Percentiles rank a stretch among this genome's conserved stretches.
phyloP scores from a whole-genome alignment of 2,113 vertebrate genomes.

The human region DNA sequence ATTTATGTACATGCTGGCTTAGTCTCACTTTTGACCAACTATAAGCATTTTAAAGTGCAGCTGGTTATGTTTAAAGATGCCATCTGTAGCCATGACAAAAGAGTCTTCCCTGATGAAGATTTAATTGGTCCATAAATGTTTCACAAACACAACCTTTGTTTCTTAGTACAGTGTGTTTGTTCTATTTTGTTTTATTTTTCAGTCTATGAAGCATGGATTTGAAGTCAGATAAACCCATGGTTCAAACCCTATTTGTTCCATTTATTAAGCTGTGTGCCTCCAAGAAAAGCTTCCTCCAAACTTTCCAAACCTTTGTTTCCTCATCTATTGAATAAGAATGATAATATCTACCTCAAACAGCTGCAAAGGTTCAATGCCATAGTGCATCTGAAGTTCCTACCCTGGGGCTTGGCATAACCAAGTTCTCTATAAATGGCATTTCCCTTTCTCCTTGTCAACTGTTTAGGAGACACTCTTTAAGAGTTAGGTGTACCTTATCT shows the following conservation, averaged over 20 bases:
- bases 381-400: background rate
- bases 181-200: conserved; percentile 58
- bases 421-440: background rate
- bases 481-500: background rate
- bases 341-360: background rate
- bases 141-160: conserved; percentile 58
- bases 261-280: conserved; percentile 27
- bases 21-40: conserved; percentile 43
- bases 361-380: background rate
- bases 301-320: background rate
- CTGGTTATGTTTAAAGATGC: conserved; percentile 68
- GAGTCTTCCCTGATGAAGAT: conserved; percentile 50
- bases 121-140: conserved; percentile 69
- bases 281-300: background rate
- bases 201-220: conserved; percentile 42
- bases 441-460: background rate
- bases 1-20: conserved; percentile 21
- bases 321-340: background rate
- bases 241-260: conserved; percentile 1
- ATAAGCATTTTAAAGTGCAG: conserved; percentile 42
- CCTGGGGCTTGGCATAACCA: background rate
- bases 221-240: conserved; percentile 24
- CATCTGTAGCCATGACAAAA: conserved; percentile 53
- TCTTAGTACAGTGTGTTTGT: conserved; percentile 35
- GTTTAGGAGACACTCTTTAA: background rate